phyloP scores from a whole-genome alignment of 2,797 vertebrate species.

The Rhinichthys osculus region DNA sequence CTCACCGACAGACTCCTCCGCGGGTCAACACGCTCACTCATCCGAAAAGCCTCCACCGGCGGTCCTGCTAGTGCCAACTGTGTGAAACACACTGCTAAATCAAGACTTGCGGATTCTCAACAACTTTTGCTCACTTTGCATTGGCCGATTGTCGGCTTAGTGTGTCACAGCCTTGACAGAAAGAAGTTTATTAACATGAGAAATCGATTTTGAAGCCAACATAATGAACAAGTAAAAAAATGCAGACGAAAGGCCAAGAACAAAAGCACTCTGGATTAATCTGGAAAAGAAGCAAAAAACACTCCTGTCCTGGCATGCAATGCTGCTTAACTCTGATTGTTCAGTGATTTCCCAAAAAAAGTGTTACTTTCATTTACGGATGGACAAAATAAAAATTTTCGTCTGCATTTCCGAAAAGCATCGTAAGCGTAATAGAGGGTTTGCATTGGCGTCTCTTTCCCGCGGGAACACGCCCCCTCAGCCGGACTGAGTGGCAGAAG shows the following conservation, averaged over 20 bases:
- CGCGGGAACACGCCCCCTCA: too few species aligned
- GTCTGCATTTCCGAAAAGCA: neutral
- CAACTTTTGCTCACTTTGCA: neutral
- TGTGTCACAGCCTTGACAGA: neutral
- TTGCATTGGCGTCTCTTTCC: too few species aligned
- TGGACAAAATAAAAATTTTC: too few species aligned
- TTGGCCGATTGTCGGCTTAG: neutral
- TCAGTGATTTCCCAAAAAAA: too few species aligned
- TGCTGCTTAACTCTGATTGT: neutral
- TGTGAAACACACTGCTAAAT: neutral
- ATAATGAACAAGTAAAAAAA: neutral
- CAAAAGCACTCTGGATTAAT: too few species aligned
- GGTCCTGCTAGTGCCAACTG: neutral
- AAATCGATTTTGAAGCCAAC: neutral
- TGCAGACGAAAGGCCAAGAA: neutral
- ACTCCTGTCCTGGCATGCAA: neutral
- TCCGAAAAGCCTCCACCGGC: neutral
- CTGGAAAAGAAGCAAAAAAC: neutral
- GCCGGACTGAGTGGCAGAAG: too few species aligned
- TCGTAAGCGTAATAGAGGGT: neutral
- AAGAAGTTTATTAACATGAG: neutral
- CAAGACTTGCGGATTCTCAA: neutral
- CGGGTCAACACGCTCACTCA: neutral
- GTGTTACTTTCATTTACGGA: too few species aligned
- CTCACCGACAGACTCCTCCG: neutral